Percentiles rank a stretch among this genome's conserved stretches.
Evolutionary conservation across 2,113 vertebrate species (phyloP).

Genomic region (Struthio camelus): DNA sequence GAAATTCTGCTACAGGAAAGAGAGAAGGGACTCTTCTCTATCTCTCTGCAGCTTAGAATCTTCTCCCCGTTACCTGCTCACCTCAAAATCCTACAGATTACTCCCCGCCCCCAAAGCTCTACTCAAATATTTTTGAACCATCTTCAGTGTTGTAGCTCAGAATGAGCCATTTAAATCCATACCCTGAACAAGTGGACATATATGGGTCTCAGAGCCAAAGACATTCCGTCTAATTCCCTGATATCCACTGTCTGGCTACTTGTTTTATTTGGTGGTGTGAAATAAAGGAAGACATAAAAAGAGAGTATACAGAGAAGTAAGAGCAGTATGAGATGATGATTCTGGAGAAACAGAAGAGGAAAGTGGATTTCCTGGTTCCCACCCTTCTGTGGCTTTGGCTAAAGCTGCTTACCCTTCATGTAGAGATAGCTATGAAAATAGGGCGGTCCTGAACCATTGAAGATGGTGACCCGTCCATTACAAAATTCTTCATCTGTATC

Average conservation of each 20-base stretch:
- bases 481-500: conserved; percentile 91
- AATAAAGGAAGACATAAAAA: neutral
- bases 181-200: neutral
- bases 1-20: neutral
- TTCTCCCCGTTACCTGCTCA: neutral
- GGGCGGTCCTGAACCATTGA: conserved; percentile 85
- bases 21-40: neutral
- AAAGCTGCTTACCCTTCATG: conserved; percentile 85
- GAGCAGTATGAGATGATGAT: neutral
- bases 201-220: neutral
- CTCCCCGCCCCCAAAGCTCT: neutral
- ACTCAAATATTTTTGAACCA: neutral
- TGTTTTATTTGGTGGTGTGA: neutral
- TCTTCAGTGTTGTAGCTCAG: neutral
- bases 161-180: neutral
- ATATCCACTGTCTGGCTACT: neutral
- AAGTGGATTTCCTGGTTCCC: neutral
- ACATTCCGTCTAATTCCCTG: neutral
- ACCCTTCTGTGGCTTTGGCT: neutral
- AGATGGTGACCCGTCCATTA: conserved; percentile 80
- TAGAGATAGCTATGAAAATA: conserved; percentile 95
- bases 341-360: neutral
- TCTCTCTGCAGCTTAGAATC: neutral
- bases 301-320: neutral
- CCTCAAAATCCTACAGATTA: neutral